A percentile compares a stretch with the other conserved stretches of the same genome.
Evolutionary conservation across 1,140 invertebrate species (phyloP).

Genomic region (Caenorhabditis inopinata): DNA sequence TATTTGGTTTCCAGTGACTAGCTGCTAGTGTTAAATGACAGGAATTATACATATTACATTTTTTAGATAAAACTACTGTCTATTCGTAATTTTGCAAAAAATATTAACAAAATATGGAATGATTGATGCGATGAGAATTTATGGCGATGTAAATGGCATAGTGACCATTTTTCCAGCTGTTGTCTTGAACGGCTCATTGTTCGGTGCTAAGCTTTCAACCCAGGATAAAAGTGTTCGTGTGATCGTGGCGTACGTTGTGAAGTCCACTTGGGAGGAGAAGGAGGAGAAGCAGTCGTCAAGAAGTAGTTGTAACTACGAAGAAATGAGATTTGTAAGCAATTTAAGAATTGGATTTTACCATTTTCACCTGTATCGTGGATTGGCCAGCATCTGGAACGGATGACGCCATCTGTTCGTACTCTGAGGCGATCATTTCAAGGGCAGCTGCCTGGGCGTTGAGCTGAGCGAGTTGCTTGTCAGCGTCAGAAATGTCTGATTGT

Average conservation of each 20-base stretch:
- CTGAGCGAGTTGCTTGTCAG: conserved; percentile 45
- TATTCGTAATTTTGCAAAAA: too few relatives aligned
- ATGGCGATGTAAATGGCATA: conserved; percentile 29
- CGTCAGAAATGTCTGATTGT: conserved; percentile 55
- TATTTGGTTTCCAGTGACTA: background rate
- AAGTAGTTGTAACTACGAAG: conserved; percentile 55
- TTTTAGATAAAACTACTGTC: too few relatives aligned
- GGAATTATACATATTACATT: too few relatives aligned
- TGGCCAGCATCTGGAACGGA: conserved; percentile 41
- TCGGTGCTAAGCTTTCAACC: conserved; percentile 30
- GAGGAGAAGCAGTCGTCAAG: conserved; percentile 60
- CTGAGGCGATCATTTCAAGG: conserved; percentile 60
- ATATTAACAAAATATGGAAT: too few relatives aligned
- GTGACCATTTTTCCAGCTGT: conserved; percentile 37
- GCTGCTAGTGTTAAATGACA: too few relatives aligned
- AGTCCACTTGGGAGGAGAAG: conserved; percentile 53
- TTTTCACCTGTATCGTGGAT: conserved; percentile 53
- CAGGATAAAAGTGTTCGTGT: conserved; percentile 53
- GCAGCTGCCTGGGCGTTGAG: conserved; percentile 51
- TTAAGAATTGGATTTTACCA: conserved; percentile 48
- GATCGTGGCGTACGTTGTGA: conserved; percentile 54
- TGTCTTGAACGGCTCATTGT: conserved; percentile 23
- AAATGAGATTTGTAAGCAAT: background rate
- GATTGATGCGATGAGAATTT: too few relatives aligned
- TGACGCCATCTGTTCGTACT: conserved; percentile 59